Conservation (phyloP, 2,113 vertebrate genomes). For the Bagarius yarrelli region DNA sequence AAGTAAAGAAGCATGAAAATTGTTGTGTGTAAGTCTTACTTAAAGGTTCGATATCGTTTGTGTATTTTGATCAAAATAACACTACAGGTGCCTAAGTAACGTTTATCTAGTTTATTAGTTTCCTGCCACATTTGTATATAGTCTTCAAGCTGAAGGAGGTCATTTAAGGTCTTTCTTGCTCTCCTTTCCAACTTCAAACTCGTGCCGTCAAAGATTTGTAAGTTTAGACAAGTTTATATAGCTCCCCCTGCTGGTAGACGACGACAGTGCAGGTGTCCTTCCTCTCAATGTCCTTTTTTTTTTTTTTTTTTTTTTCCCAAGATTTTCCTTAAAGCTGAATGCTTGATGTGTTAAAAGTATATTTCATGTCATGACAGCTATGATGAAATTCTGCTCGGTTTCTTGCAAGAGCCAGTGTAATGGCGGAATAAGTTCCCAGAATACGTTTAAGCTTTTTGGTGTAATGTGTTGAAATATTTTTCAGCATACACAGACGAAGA, state of each 20-base stretch:
- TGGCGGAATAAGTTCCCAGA: background rate
- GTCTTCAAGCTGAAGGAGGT: slow-evolving; percentile 37
- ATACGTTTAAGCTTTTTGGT: background rate
- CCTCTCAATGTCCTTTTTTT: background rate
- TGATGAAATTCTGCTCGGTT: slow-evolving; percentile 9
- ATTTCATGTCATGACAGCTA: slow-evolving; percentile 13
- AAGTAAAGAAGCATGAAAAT: background rate
- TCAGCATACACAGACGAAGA: too few species aligned
- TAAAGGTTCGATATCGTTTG: too few species aligned
- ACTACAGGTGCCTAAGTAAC: background rate
- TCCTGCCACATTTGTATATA: slow-evolving; percentile 3
- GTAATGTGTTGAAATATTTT: slow-evolving; percentile 3
- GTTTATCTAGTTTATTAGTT: background rate
- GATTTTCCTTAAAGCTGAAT: slow-evolving; percentile 3
- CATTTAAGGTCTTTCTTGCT: slow-evolving; percentile 43
- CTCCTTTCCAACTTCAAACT: slow-evolving; percentile 15
- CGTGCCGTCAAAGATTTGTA: background rate
- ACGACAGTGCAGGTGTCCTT: background rate
- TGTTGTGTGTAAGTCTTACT: background rate
- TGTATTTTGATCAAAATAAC: background rate
- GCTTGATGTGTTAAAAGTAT: slow-evolving; percentile 18
- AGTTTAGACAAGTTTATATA: slow-evolving; percentile 33
- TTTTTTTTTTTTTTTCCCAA: background rate
- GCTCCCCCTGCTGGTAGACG: slow-evolving; percentile 50
- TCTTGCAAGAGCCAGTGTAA: slow-evolving; percentile 18